phyloP scores from a whole-genome alignment of 2,888 invertebrate genomes.

The Lapara coniferarum region DNA sequence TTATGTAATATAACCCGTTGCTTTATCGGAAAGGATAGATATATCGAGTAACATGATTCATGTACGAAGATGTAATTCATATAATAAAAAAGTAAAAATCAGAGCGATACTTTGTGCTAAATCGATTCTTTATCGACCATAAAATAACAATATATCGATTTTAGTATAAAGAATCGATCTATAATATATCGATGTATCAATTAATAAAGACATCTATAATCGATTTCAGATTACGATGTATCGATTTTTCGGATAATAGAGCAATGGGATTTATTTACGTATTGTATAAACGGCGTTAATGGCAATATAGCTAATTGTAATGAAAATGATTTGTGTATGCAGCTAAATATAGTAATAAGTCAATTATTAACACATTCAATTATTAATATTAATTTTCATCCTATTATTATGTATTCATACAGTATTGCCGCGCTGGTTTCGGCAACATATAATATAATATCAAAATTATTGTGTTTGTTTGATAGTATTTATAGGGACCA shows the following conservation, averaged over 20 bases:
- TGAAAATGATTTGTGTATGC: neutral
- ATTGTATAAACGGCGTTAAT: neutral
- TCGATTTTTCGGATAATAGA: neutral
- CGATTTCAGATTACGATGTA: neutral
- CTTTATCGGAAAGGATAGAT: neutral
- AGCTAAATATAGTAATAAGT: neutral
- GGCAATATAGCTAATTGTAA: neutral
- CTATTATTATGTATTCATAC: no score
- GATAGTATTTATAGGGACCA: no score
- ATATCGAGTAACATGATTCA: neutral
- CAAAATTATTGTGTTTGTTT: no score
- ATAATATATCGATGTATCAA: neutral
- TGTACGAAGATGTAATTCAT: no score
- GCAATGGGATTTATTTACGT: neutral
- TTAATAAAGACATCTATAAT: neutral
- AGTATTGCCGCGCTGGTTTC: no score
- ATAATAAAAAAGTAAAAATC: no score
- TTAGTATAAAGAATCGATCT: neutral
- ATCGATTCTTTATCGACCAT: neutral
- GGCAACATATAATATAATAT: no score
- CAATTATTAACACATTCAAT: constrained; percentile 2
- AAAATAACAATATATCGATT: neutral
- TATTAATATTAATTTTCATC: neutral
- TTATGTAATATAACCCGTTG: neutral
- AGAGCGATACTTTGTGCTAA: no score